These are phyloP conservation scores for Tautogolabrus adspersus DNA, from an alignment of 2,113 vertebrate species.

Conservation along the genomic window DNA sequence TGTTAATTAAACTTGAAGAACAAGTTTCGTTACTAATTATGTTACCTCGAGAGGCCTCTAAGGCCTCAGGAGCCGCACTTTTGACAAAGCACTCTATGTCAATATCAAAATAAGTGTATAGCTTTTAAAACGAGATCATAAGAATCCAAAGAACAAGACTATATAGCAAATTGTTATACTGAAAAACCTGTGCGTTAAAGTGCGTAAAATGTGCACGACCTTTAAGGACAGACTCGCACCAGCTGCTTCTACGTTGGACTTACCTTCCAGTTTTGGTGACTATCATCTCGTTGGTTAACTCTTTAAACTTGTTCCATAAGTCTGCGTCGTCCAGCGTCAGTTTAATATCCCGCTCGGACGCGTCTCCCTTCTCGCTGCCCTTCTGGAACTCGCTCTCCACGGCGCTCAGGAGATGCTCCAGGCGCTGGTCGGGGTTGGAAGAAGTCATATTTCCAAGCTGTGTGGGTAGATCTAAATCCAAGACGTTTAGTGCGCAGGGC, in stretches of 20 bases:
- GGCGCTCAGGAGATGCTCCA: conserved; percentile 87
- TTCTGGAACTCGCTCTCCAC: conserved; percentile 86
- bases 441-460: conserved; percentile 79
- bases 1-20: background rate
- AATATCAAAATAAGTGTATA: background rate
- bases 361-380: conserved; percentile 86
- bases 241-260: background rate
- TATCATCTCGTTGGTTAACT: conserved; percentile 88
- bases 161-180: background rate
- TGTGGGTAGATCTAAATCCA: conserved; percentile 10
- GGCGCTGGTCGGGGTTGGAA: conserved; percentile 81
- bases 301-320: conserved; percentile 86
- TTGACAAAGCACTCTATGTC: background rate
- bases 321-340: conserved; percentile 84
- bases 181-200: conserved; percentile 18
- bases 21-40: background rate
- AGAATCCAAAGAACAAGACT: too few relatives aligned
- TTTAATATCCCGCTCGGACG: conserved; percentile 86
- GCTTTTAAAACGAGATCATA: too few relatives aligned
- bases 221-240: background rate
- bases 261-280: conserved; percentile 88
- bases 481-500: background rate
- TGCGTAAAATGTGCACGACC: conserved; percentile 5
- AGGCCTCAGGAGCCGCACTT: background rate
- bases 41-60: background rate